A percentile compares a stretch with the other conserved stretches of the same genome.
phyloP scores from a whole-genome alignment of 2,888 invertebrate species.

The Cryptocheilus praepositus region DNA sequence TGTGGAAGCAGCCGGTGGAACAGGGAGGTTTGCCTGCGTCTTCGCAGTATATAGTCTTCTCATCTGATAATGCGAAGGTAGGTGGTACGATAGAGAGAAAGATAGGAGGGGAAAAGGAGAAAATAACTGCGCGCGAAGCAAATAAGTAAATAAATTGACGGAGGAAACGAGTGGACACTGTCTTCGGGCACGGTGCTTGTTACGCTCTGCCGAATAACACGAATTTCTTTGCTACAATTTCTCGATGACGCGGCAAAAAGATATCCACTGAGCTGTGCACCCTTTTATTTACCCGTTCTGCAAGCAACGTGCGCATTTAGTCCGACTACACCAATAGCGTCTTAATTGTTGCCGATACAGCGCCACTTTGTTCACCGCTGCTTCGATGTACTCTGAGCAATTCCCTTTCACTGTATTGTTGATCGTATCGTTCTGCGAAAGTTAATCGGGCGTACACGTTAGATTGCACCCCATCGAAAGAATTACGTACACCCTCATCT shows the following conservation, averaged over 20 bases:
- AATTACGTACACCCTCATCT: too few species aligned
- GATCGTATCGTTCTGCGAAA: slow-evolving; percentile 4
- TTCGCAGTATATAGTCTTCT: background rate
- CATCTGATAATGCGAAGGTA: slow-evolving; percentile 14
- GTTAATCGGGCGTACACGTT: background rate
- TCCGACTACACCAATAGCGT: background rate
- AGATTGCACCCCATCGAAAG: too few species aligned
- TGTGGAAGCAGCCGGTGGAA: background rate
- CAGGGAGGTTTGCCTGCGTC: background rate
- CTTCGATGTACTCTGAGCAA: too few species aligned
- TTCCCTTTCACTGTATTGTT: background rate
- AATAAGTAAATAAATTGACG: slow-evolving; percentile 31
- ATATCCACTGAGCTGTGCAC: background rate
- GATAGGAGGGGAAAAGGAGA: background rate
- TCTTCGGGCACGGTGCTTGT: slow-evolving; percentile 25
- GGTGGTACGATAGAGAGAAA: slow-evolving; percentile 2
- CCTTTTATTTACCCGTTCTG: too few species aligned
- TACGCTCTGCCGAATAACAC: slow-evolving; percentile 37
- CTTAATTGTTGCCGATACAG: too few species aligned
- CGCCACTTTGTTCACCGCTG: too few species aligned
- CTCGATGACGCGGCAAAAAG: background rate
- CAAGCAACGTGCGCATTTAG: too few species aligned
- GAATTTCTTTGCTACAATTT: slow-evolving; percentile 15
- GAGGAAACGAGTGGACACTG: slow-evolving; percentile 22
- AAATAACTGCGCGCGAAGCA: slow-evolving; percentile 15